These are phyloP conservation scores for Matsumyia berberina DNA, from an alignment of 2,888 invertebrate species.

Conservation along the genomic window DNA sequence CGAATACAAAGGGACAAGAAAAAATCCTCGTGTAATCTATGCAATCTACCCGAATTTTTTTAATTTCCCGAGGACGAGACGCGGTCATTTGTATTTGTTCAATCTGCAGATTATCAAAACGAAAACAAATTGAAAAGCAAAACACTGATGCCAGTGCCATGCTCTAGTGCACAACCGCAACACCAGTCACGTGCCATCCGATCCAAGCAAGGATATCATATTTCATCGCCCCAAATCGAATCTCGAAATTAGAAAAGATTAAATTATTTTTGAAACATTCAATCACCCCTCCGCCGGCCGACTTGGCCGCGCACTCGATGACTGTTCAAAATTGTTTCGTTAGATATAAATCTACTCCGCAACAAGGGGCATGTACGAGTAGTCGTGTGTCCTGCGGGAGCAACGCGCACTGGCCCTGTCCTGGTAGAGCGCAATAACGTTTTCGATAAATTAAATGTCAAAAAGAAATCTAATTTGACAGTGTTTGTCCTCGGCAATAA, in stretches of 20 bases:
- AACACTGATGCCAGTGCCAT: constrained; percentile 34
- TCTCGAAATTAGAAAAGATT: constrained; percentile 63
- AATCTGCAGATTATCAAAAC: constrained; percentile 39
- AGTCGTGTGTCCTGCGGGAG: constrained; percentile 51
- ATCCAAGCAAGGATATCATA: constrained; percentile 40
- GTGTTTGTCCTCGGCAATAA: constrained; percentile 57
- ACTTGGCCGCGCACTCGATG: constrained; percentile 22
- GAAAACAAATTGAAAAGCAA: constrained; percentile 61
- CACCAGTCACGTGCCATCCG: constrained; percentile 56
- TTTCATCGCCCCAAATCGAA: constrained; percentile 32
- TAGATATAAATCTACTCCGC: constrained; percentile 33
- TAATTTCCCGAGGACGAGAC: constrained; percentile 61
- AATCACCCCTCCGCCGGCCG: constrained; percentile 30
- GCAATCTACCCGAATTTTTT: constrained; percentile 42
- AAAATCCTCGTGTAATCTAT: constrained; percentile 30
- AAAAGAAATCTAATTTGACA: constrained; percentile 73
- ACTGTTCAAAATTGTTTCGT: constrained; percentile 54
- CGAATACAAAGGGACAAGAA: background rate
- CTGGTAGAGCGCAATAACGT: constrained; percentile 43
- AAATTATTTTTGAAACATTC: constrained; percentile 72
- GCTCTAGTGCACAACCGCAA: constrained; percentile 21
- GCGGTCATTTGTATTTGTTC: constrained; percentile 35
- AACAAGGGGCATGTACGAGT: background rate
- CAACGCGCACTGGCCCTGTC: background rate
- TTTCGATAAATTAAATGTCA: constrained; percentile 75